These are phyloP conservation scores for Strigamia transsilvanica DNA, from an alignment of 2,888 invertebrate species.

Conservation along the genomic window DNA sequence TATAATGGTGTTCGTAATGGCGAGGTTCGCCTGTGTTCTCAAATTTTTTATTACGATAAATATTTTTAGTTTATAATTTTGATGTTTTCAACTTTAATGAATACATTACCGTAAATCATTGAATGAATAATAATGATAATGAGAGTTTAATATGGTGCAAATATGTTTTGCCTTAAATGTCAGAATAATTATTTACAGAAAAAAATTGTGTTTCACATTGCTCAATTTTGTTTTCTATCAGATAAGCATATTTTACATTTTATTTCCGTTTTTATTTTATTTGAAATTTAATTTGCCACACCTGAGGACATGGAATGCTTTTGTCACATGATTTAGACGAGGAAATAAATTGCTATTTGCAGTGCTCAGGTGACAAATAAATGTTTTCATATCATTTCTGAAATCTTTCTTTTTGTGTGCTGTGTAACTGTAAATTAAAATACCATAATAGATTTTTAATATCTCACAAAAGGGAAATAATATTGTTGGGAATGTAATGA, in stretches of 20 bases:
- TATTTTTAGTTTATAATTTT: too few species aligned
- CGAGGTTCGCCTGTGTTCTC: too few species aligned
- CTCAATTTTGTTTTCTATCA: too few species aligned
- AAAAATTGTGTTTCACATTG: too few species aligned
- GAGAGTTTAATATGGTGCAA: too few species aligned
- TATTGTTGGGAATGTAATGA: not conserved
- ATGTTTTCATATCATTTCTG: not conserved
- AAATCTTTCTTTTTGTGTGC: not conserved
- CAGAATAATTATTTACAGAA: too few species aligned
- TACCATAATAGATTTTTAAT: not conserved
- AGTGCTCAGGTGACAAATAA: not conserved
- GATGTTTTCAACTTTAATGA: too few species aligned
- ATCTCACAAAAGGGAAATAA: not conserved
- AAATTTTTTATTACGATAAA: too few species aligned
- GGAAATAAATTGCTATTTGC: constrained; percentile 1
- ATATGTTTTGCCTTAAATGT: too few species aligned
- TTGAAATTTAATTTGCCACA: not conserved
- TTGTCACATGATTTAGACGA: not conserved
- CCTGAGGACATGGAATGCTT: not conserved
- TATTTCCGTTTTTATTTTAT: not conserved
- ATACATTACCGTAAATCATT: too few species aligned
- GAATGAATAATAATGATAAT: too few species aligned
- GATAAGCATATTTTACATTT: not conserved
- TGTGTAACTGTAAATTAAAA: not conserved
- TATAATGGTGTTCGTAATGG: too few species aligned